These are phyloP conservation scores for Lindbergichthys nudifrons DNA, from an alignment of 2,797 vertebrate genomes.

Conservation along the genomic window DNA sequence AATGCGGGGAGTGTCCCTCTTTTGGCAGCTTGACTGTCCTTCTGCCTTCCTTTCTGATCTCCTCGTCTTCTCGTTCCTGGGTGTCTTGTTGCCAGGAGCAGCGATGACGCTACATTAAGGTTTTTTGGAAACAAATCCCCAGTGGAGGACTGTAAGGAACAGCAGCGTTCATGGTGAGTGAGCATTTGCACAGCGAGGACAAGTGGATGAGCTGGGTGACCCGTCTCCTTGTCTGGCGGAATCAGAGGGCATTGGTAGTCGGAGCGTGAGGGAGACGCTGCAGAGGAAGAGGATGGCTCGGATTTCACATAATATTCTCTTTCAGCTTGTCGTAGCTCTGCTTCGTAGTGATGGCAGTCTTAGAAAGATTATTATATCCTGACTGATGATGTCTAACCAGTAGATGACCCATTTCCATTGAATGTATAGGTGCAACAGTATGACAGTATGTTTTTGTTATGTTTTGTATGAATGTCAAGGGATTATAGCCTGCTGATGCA, in stretches of 20 bases:
- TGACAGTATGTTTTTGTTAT: slow-evolving; percentile 10
- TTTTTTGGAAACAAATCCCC: slow-evolving; percentile 55
- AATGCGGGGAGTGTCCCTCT: slow-evolving; percentile 67
- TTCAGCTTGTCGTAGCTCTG: slow-evolving; percentile 30
- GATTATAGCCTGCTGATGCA: slow-evolving; percentile 48
- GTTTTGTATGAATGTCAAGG: slow-evolving; percentile 39
- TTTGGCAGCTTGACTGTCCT: slow-evolving; percentile 50
- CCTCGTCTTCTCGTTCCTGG: slow-evolving; percentile 46
- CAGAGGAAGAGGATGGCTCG: slow-evolving; percentile 50
- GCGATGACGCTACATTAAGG: slow-evolving; percentile 69
- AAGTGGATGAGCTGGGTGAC: slow-evolving; percentile 27
- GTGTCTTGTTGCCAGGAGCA: slow-evolving; percentile 72
- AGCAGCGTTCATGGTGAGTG: slow-evolving; percentile 89
- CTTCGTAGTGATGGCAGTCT: slow-evolving; percentile 19
- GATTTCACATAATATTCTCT: slow-evolving; percentile 60
- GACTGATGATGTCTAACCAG: neutral
- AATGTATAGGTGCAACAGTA: slow-evolving; percentile 26
- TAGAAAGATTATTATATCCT: slow-evolving; percentile 17
- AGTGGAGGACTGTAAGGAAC: slow-evolving; percentile 78
- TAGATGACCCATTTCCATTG: neutral
- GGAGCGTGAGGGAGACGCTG: slow-evolving; percentile 40
- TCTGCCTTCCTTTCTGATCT: slow-evolving; percentile 49
- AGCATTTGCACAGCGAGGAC: slow-evolving; percentile 39
- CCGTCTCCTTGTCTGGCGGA: slow-evolving; percentile 51
- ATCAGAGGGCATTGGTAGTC: slow-evolving; percentile 57